Evolutionary conservation across 2,113 vertebrate genomes (phyloP).

Genomic region (Eulemur rufifrons): DNA sequence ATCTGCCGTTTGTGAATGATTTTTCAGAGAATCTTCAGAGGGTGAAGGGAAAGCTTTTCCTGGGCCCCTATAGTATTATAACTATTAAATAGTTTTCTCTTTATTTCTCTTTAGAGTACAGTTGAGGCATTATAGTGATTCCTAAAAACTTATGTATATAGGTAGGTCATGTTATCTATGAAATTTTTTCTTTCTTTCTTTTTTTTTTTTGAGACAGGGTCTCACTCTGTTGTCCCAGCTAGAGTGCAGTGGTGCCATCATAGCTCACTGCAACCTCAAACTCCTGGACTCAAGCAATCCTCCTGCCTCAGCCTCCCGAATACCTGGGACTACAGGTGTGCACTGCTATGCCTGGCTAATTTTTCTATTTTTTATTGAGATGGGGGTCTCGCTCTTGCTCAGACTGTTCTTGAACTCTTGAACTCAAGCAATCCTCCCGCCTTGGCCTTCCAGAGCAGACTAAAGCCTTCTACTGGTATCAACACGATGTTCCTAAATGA

Average conservation of each 20-base stretch:
- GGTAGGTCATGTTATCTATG: not conserved
- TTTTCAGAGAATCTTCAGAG: not conserved
- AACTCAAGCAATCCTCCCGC: not conserved
- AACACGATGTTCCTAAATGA: not conserved
- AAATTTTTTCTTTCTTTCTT: not conserved
- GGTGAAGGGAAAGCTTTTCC: not conserved
- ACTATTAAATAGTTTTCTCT: not conserved
- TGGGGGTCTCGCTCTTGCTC: not conserved
- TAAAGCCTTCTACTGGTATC: not conserved
- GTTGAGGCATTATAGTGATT: not conserved
- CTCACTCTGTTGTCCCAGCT: not conserved
- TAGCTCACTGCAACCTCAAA: not conserved
- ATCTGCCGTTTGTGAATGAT: not conserved
- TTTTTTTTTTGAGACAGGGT: not conserved
- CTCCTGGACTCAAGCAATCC: not conserved
- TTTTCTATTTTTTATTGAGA: not conserved
- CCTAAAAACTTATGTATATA: not conserved
- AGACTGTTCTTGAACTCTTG: not conserved
- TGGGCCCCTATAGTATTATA: not conserved
- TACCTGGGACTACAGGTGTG: not conserved
- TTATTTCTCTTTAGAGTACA: conserved; percentile 22
- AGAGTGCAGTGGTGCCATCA: not conserved
- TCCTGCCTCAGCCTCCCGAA: not conserved
- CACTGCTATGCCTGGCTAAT: not conserved
- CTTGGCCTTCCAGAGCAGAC: not conserved